phyloP scores from a whole-genome alignment of 2,797 vertebrate species.

The Pseudochirops corinnae region DNA sequence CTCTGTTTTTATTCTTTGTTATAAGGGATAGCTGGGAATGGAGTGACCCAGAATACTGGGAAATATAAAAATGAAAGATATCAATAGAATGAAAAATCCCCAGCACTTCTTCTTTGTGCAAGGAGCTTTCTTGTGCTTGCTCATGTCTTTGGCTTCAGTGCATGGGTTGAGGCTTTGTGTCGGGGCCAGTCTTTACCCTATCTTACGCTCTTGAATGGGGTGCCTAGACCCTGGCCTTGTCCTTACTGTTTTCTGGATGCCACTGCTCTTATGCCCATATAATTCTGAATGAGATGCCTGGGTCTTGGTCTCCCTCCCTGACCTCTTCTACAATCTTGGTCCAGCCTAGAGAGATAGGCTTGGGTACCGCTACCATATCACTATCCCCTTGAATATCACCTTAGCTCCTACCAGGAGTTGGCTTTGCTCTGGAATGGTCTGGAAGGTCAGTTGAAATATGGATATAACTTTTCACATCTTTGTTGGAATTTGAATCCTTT shows the following conservation, averaged over 20 bases:
- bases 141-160: not conserved
- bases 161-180: not conserved
- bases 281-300: not conserved
- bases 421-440: not conserved
- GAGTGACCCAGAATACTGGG: not conserved
- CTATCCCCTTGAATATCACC: not conserved
- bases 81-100: not conserved
- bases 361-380: not conserved
- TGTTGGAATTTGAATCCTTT: not conserved
- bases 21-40: not conserved
- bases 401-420: not conserved
- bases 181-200: not conserved
- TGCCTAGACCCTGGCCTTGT: not conserved
- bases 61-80: not conserved
- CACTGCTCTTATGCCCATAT: not conserved
- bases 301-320: not conserved
- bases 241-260: not conserved
- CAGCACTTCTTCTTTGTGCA: not conserved
- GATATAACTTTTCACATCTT: not conserved
- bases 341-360: not conserved
- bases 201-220: not conserved
- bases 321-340: not conserved
- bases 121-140: not conserved
- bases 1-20: not conserved
- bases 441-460: not conserved